phyloP scores from a whole-genome alignment of 1,140 invertebrate species.

The Rhyacophila brunnea region DNA sequence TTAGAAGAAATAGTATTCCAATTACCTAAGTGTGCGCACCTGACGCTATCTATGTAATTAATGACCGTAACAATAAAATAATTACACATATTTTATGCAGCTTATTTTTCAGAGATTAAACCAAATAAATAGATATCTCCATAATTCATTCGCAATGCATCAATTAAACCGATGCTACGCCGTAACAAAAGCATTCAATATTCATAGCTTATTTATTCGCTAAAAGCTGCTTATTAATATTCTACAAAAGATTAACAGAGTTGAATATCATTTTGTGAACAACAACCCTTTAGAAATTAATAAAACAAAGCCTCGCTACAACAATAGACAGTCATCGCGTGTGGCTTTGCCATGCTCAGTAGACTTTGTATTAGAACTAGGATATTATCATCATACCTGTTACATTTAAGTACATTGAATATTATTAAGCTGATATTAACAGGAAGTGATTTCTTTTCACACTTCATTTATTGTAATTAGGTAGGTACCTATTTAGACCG shows the following conservation, averaged over 20 bases:
- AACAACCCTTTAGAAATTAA: conserved; percentile 24
- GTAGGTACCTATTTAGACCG: too few species aligned
- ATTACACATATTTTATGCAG: too few species aligned
- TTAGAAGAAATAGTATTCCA: too few species aligned
- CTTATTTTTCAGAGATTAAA: too few species aligned
- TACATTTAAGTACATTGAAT: not conserved
- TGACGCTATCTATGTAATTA: too few species aligned
- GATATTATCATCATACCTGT: not conserved
- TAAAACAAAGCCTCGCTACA: conserved; percentile 16
- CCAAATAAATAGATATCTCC: too few species aligned
- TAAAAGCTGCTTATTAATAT: conserved; percentile 28
- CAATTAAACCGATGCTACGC: not conserved
- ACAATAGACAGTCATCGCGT: conserved; percentile 3
- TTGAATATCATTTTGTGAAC: conserved; percentile 27
- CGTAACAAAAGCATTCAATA: conserved; percentile 5
- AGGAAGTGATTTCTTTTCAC: not conserved
- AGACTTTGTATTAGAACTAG: not conserved
- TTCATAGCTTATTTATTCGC: conserved; percentile 14
- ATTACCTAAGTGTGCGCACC: too few species aligned
- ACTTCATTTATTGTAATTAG: not conserved
- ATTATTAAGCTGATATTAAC: not conserved
- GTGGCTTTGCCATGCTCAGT: too few species aligned
- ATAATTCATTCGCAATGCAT: not conserved
- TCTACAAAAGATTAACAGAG: conserved; percentile 24
- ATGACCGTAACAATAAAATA: too few species aligned